Percentiles rank a stretch among this genome's conserved stretches.
Evolutionary conservation across 2,797 vertebrate genomes (phyloP).

Genomic region (Micropoecilia bifurca): DNA sequence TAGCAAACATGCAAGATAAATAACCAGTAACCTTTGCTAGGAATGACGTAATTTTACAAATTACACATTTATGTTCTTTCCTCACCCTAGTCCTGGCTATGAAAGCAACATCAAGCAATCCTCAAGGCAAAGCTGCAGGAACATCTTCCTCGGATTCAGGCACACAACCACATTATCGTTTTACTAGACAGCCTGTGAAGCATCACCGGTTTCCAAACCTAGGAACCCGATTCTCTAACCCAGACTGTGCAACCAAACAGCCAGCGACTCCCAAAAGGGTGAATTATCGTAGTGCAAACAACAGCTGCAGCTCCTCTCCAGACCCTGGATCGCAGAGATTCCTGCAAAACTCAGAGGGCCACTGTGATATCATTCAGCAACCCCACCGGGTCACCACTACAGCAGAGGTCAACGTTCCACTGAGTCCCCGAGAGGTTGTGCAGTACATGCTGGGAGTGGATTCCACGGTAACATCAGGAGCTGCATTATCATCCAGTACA

Average conservation of each 20-base stretch:
- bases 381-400: slow-evolving; percentile 46
- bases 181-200: slow-evolving; percentile 87
- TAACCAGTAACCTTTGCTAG: slow-evolving; percentile 2
- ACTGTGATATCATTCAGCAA: slow-evolving; percentile 67
- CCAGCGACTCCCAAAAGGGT: slow-evolving; percentile 6
- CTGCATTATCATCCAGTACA: slow-evolving; percentile 15
- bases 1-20: not conserved
- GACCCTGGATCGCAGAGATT: slow-evolving; percentile 55
- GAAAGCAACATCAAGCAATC: slow-evolving; percentile 47
- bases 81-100: slow-evolving; percentile 80
- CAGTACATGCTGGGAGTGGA: slow-evolving; percentile 70
- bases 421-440: slow-evolving; percentile 53
- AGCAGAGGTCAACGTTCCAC: slow-evolving; percentile 26
- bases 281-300: slow-evolving; percentile 49
- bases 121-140: slow-evolving; percentile 22
- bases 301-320: slow-evolving; percentile 72
- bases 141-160: slow-evolving; percentile 45
- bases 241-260: slow-evolving; percentile 18
- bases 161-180: slow-evolving; percentile 77
- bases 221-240: slow-evolving; percentile 28
- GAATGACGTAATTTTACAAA: slow-evolving; percentile 8
- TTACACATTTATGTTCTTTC: slow-evolving; percentile 19
- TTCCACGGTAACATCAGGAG: slow-evolving; percentile 25
- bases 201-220: slow-evolving; percentile 75
- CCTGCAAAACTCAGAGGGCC: slow-evolving; percentile 63